Evolutionary conservation across 1,140 invertebrate genomes (phyloP), one percentile per base, ranked within the genome.

Genomic region (Drosophila guanche): DNA sequence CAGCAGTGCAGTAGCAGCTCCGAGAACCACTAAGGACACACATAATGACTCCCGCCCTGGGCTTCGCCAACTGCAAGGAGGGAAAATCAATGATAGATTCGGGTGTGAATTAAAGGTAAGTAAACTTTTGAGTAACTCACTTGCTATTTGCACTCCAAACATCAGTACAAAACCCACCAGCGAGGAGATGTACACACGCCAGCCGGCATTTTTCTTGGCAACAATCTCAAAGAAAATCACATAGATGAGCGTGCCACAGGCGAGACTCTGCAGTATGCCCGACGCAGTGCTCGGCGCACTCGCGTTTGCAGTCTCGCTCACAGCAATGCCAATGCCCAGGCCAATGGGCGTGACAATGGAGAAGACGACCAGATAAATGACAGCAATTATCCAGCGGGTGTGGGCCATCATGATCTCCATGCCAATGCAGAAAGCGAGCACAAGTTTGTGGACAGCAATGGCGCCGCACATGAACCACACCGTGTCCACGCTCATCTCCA

Each of bases 141-240:
- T 94, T 72, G 94, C 88, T 69, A 95, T 91, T 80, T 96, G 94
- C 41, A 97, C 90, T 48, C 94, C 94, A 72, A 96, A 94, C 96
- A 97, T 97, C 45, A 96, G 90, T 61, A 93, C 90, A 85, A 96
- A 97, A 43, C 96, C 96, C 27, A 94, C 79, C n/a, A 96, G 79
- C 3, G 96, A 95, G 2, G 95, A 94, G 2, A 94, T 58, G 40
- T 96, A 92, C 76, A 96, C 95, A 5, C 95, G 86, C 40, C 96
- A 91, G 6, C 96, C 96, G 12, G 94, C 93, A 53, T 95, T 92
- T 77, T 97, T 96, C 52, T 95, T 93, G 59, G 95, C 95, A 65
- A 97, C 93, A 16, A 98, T 96, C 92, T 97, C 97, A 89, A 97
- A 97, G 93, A 97, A 97, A n/a, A 97, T 96, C 41, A 98, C 96